A percentile compares a stretch with the other conserved stretches of the same genome.
Evolutionary conservation across 2,888 invertebrate species (phyloP).

Genomic region (Hipparchia semele): DNA sequence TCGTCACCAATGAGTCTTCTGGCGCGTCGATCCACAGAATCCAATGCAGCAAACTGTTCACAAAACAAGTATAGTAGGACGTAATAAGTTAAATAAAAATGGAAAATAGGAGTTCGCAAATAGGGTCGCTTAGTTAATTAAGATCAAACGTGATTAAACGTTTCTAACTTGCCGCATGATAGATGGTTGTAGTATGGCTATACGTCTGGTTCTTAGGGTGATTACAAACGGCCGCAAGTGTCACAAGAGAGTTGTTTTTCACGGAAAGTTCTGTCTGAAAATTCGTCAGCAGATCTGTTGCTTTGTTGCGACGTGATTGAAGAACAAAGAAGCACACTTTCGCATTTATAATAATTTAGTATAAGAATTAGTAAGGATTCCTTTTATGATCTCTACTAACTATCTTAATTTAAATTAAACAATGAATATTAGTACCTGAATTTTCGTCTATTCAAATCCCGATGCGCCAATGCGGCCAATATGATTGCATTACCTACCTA

Average conservation of each 20-base stretch:
- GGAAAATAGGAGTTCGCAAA: conserved; percentile 53
- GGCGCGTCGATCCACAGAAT: too few relatives aligned
- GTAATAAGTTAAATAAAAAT: conserved; percentile 10
- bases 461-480: conserved; percentile 26
- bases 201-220: conserved; percentile 42
- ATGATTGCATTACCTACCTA: conserved; percentile 36
- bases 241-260: background rate
- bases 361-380: too few relatives aligned
- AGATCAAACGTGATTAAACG: conserved; percentile 72
- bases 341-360: too few relatives aligned
- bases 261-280: background rate
- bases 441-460: background rate
- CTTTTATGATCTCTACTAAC: too few relatives aligned
- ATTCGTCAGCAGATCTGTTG: too few relatives aligned
- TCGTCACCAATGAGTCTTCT: too few relatives aligned
- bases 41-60: too few relatives aligned
- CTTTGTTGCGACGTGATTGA: too few relatives aligned
- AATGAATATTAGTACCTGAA: background rate
- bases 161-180: conserved; percentile 61
- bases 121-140: conserved; percentile 70
- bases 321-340: too few relatives aligned
- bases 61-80: too few relatives aligned
- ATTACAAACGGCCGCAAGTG: conserved; percentile 4
- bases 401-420: too few relatives aligned
- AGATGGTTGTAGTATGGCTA: conserved; percentile 55